phyloP scores from a whole-genome alignment of 2,888 invertebrate species.

The Neoaliturus tenellus region DNA sequence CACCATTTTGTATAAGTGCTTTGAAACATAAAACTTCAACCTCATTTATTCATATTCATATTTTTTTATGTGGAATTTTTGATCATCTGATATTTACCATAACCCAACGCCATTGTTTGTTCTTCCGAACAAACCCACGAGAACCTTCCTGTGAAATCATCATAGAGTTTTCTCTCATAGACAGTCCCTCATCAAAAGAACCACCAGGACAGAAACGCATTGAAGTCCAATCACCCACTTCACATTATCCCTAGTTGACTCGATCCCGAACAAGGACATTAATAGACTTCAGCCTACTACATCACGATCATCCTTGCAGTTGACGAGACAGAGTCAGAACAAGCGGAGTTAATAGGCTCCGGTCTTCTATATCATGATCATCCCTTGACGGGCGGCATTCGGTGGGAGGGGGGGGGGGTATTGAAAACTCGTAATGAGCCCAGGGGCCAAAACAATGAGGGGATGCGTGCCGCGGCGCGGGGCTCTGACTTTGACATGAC shows the following conservation, averaged over 20 bases:
- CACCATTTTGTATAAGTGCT: no score
- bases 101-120: no score
- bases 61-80: no score
- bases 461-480: neutral
- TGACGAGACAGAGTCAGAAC: neutral
- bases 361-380: neutral
- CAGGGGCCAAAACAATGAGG: constrained; percentile 12
- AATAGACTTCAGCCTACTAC: no score
- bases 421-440: constrained; percentile 18
- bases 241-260: neutral
- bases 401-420: neutral
- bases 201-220: neutral
- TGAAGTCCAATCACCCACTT: neutral
- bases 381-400: neutral
- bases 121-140: no score
- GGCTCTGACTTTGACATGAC: constrained; percentile 33
- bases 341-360: neutral
- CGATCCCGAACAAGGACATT: no score
- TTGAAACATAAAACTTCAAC: no score
- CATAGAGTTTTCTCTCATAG: no score
- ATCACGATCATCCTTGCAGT: no score
- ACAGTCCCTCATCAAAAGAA: neutral
- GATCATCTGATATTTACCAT: no score
- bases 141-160: no score
- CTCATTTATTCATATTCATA: no score